Percentiles rank a stretch among this genome's conserved stretches.
These are phyloP conservation scores for Malurus melanocephalus DNA, from an alignment of 2,113 vertebrate species.

Conservation along the genomic window DNA sequence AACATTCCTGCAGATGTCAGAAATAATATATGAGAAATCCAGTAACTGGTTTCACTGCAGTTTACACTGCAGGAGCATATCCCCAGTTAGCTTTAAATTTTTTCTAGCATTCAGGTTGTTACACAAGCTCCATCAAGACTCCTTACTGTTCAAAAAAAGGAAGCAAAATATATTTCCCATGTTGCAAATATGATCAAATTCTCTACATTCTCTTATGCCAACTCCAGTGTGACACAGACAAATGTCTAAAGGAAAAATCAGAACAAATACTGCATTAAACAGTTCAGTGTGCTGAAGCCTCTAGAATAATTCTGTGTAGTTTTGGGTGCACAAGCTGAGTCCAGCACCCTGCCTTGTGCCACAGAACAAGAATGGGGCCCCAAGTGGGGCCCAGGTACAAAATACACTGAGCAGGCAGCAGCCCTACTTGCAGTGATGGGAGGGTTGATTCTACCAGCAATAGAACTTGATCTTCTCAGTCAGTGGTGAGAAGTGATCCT, in stretches of 20 bases:
- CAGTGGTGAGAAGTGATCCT: background rate
- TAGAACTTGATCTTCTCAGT: background rate
- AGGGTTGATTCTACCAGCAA: background rate
- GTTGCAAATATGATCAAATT: background rate
- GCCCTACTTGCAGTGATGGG: background rate
- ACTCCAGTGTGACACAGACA: background rate
- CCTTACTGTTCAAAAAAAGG: background rate
- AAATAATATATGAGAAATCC: background rate
- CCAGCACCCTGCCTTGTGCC: background rate
- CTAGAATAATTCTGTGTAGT: background rate
- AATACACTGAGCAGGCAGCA: background rate
- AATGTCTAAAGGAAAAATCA: background rate
- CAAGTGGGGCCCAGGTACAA: fast-evolving
- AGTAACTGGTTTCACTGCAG: background rate
- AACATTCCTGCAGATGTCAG: background rate
- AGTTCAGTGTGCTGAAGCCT: background rate
- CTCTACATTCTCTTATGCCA: background rate
- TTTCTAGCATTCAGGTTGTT: background rate
- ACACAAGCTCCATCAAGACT: background rate
- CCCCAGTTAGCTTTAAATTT: background rate
- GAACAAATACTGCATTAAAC: background rate
- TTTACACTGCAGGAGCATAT: fast-evolving
- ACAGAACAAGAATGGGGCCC: background rate
- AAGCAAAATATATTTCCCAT: background rate
- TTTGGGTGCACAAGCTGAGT: background rate